phyloP scores from a whole-genome alignment of 1,140 invertebrate species.

The Drosophila navojoa region DNA sequence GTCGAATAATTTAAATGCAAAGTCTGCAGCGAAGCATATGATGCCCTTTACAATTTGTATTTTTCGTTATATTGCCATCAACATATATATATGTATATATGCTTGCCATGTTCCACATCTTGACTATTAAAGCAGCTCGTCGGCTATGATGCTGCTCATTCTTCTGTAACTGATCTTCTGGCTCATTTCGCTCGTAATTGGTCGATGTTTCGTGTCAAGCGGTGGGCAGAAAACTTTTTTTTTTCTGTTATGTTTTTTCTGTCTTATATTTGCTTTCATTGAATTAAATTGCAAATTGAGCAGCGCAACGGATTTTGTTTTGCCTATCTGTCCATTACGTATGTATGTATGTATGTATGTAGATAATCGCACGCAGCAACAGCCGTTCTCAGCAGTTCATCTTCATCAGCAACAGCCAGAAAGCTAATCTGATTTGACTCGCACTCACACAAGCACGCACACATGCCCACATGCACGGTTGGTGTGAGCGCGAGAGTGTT shows the following conservation, averaged over 20 bases:
- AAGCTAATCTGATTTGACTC: constrained; percentile 41
- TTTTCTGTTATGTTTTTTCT: constrained; percentile 11
- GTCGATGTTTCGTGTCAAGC: constrained; percentile 14
- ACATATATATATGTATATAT: no score
- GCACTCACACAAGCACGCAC: constrained; percentile 18
- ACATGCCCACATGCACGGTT: background rate
- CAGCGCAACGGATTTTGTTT: constrained; percentile 50
- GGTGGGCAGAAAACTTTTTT: background rate
- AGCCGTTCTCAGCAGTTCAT: constrained; percentile 36
- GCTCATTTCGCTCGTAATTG: constrained; percentile 7
- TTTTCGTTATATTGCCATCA: no score
- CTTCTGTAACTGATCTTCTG: background rate
- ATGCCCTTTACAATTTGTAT: no score
- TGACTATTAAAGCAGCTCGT: no score
- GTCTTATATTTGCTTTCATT: constrained; percentile 62
- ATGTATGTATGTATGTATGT: background rate
- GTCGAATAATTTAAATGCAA: no score
- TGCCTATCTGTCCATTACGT: constrained; percentile 34
- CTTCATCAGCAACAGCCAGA: constrained; percentile 36
- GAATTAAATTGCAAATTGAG: constrained; percentile 76
- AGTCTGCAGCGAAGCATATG: no score
- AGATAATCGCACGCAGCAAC: constrained; percentile 16
- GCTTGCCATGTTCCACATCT: no score
- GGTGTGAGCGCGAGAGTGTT: background rate
- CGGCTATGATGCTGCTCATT: background rate